These are phyloP conservation scores for Danio choprae DNA, from an alignment of 2,797 vertebrate genomes.

Conservation along the genomic window DNA sequence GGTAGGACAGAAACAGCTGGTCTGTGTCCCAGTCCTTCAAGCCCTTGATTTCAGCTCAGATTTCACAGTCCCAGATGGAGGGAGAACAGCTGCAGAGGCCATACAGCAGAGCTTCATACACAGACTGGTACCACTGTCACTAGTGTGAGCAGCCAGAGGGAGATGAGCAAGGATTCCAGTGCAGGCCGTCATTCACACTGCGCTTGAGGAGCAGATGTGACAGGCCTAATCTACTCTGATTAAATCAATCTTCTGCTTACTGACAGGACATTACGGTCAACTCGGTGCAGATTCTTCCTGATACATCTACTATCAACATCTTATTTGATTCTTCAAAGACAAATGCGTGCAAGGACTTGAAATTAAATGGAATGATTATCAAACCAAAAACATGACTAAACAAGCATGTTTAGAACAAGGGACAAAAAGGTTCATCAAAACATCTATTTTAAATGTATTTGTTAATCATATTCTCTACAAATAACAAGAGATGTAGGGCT, in stretches of 20 bases:
- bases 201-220: conserved; percentile 13
- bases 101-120: conserved; percentile 48
- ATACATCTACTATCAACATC: neutral
- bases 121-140: conserved; percentile 52
- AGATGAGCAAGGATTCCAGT: conserved; percentile 25
- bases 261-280: conserved; percentile 20
- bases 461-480: neutral
- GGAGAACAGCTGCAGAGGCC: conserved; percentile 65
- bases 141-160: conserved; percentile 22
- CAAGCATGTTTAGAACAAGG: neutral
- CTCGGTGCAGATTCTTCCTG: neutral
- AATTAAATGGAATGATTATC: neutral
- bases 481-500: neutral
- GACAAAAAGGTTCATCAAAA: neutral
- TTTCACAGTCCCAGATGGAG: conserved; percentile 73
- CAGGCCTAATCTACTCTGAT: conserved; percentile 10
- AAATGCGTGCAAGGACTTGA: neutral
- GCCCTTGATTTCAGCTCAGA: conserved; percentile 69
- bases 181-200: conserved; percentile 18
- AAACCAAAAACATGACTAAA: neutral
- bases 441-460: neutral
- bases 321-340: neutral
- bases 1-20: conserved; percentile 72
- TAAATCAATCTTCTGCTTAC: conserved; percentile 22
- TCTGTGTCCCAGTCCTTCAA: conserved; percentile 67